phyloP scores from a whole-genome alignment of 64 coral and sea anemone species.

The Hydrozoanthus tunicans region DNA sequence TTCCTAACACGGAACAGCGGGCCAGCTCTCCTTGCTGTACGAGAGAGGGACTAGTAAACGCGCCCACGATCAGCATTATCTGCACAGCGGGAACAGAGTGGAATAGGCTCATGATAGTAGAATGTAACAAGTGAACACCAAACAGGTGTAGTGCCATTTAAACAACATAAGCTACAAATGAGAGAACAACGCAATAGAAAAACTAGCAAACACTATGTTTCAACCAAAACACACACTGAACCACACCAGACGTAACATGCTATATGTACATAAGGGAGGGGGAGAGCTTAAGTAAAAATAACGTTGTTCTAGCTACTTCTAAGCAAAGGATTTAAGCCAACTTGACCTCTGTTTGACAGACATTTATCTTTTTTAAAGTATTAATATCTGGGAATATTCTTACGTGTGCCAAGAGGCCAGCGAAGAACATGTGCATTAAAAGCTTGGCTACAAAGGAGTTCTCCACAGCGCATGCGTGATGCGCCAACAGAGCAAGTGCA shows the following conservation, averaged over 20 bases:
- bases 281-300: conserved; percentile 6
- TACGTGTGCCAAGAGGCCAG: conserved; percentile 82
- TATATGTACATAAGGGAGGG: conserved; percentile 10
- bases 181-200: neutral
- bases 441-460: conserved; percentile 97
- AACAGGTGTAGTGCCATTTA: neutral
- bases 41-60: conserved; percentile 75
- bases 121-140: neutral
- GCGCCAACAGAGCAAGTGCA: conserved; percentile 72
- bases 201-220: neutral
- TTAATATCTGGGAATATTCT: conserved; percentile 2
- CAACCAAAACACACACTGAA: neutral
- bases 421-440: conserved; percentile 97
- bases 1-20: conserved; percentile 80
- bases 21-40: conserved; percentile 62
- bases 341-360: conserved; percentile 4
- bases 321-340: conserved; percentile 1
- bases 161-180: too few species aligned
- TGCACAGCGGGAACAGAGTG: conserved; percentile 28
- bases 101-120: neutral
- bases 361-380: neutral
- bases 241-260: conserved; percentile 3
- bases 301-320: conserved; percentile 1
- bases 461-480: conserved; percentile 87
- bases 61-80: conserved; percentile 87